phyloP scores from a whole-genome alignment of 2,888 invertebrate genomes.

The Dasypogon diadema region DNA sequence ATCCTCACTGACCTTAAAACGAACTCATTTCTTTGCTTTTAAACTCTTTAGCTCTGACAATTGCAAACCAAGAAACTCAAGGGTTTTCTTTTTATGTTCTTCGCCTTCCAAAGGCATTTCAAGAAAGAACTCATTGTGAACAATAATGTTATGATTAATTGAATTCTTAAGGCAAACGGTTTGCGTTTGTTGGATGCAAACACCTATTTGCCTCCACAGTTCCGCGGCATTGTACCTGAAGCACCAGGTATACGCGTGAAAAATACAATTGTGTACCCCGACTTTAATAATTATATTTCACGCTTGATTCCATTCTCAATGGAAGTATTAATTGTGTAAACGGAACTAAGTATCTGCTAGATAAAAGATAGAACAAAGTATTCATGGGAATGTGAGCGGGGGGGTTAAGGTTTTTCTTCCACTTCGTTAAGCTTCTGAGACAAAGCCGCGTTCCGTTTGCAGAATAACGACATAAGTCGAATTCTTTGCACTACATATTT shows the following conservation, averaged over 20 bases:
- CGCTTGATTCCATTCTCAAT: slow-evolving; percentile 27
- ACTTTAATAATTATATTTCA: slow-evolving; percentile 30
- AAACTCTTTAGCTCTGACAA: too few species aligned
- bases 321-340: slow-evolving; percentile 40
- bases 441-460: neutral
- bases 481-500: slow-evolving; percentile 34
- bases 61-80: too few species aligned
- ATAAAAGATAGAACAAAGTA: neutral
- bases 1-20: too few species aligned
- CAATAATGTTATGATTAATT: slow-evolving; percentile 11
- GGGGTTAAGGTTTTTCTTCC: slow-evolving; percentile 37
- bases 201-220: neutral
- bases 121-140: neutral
- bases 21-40: too few species aligned
- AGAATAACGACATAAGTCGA: slow-evolving; percentile 30
- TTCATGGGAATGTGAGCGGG: slow-evolving; percentile 14
- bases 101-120: too few species aligned
- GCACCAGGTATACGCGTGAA: slow-evolving; percentile 11
- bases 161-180: slow-evolving; percentile 6
- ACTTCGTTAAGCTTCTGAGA: neutral
- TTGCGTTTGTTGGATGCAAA: neutral
- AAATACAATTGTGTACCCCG: neutral
- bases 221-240: neutral
- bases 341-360: slow-evolving; percentile 26
- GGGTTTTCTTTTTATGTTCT: too few species aligned